Conservation (phyloP, 2,113 vertebrate species). For the Pitta sordida region DNA sequence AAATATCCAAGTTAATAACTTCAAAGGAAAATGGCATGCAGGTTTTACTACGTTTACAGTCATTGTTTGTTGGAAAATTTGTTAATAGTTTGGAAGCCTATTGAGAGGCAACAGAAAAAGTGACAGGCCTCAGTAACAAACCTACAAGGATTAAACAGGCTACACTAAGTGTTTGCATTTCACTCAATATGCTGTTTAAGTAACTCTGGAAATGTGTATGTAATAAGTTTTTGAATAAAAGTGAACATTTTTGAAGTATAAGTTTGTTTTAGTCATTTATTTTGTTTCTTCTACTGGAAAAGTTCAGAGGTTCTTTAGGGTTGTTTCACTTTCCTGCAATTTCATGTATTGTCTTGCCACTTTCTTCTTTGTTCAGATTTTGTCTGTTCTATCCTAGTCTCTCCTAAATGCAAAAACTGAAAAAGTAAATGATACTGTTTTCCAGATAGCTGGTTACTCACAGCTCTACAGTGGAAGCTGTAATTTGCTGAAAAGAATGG, state of each 20-base stretch:
- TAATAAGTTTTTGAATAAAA: conserved; percentile 26
- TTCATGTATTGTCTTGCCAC: not conserved
- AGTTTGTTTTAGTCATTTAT: not conserved
- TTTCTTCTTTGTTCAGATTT: not conserved
- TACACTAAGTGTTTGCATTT: not conserved
- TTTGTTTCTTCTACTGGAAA: not conserved
- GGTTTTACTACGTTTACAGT: conserved; percentile 1
- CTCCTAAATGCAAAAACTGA: not conserved
- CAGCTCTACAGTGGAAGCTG: not conserved
- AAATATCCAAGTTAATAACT: not conserved
- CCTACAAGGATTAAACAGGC: not conserved
- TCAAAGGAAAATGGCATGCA: not conserved
- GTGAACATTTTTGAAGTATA: not conserved
- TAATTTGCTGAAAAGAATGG: not conserved
- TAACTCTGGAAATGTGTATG: conserved; percentile 2
- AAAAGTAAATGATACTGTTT: not conserved
- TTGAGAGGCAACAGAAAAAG: not conserved
- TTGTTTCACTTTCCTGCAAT: not conserved
- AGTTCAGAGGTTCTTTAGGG: not conserved
- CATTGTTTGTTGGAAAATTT: not conserved
- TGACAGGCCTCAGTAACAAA: not conserved
- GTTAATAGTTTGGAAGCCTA: not conserved
- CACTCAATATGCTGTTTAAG: not conserved
- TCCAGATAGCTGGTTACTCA: not conserved
- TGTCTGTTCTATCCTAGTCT: not conserved